phyloP scores from a whole-genome alignment of 2,797 vertebrate genomes.

The Falco cherrug region DNA sequence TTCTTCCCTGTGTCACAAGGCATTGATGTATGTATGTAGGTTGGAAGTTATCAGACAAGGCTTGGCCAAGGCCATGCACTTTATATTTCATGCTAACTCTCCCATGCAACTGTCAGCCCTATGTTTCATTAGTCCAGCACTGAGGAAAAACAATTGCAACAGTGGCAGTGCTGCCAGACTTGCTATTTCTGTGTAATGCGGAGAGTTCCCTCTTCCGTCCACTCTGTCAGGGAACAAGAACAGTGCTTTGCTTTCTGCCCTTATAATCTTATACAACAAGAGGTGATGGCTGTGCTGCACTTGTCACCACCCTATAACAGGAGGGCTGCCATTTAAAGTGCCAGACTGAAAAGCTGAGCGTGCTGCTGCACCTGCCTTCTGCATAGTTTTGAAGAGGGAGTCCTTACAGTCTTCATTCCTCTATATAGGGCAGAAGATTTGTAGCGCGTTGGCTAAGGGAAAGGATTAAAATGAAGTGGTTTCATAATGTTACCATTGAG shows the following conservation, averaged over 20 bases:
- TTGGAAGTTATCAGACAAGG: background rate
- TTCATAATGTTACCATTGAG: background rate
- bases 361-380: background rate
- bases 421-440: background rate
- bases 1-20: background rate
- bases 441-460: background rate
- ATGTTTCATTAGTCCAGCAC: background rate
- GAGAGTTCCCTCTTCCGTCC: background rate
- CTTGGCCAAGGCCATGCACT: background rate
- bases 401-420: background rate
- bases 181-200: background rate
- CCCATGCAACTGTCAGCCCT: background rate
- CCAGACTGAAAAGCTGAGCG: background rate
- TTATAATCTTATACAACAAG: background rate
- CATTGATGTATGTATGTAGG: background rate
- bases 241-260: background rate
- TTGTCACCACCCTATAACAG: background rate
- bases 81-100: background rate
- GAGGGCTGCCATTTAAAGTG: background rate
- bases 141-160: background rate
- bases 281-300: background rate
- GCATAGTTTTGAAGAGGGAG: background rate
- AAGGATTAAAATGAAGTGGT: background rate
- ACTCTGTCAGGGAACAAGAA: background rate
- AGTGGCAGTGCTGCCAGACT: background rate